Evolutionary conservation across 2,113 vertebrate genomes (phyloP).

Genomic region (Australoheros scitulus): DNA sequence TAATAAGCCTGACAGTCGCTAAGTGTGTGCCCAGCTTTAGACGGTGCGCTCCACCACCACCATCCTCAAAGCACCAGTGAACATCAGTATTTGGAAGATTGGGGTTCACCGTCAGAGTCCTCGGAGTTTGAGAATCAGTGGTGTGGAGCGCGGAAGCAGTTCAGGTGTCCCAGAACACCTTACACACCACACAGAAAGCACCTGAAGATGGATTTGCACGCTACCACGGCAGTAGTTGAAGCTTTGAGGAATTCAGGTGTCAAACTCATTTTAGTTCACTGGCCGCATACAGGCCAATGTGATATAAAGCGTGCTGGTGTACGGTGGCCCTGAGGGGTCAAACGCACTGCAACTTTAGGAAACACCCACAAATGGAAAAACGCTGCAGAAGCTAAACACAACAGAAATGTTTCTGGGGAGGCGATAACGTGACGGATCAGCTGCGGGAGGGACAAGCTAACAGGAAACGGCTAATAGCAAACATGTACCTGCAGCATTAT

Average conservation of each 20-base stretch:
- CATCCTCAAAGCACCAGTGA: neutral
- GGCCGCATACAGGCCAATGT: neutral
- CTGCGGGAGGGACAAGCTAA: too few species aligned
- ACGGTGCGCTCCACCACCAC: neutral
- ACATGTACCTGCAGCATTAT: too few species aligned
- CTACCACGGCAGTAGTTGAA: rapidly evolving
- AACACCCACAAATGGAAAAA: too few species aligned
- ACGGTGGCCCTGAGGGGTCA: too few species aligned
- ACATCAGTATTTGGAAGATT: neutral
- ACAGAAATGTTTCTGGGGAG: too few species aligned
- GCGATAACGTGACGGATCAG: too few species aligned
- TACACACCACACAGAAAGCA: neutral
- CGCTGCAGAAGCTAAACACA: too few species aligned
- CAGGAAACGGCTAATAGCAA: too few species aligned
- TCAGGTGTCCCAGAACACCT: neutral
- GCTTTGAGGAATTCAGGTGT: neutral
- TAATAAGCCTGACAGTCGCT: neutral
- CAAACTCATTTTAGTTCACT: neutral
- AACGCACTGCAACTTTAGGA: too few species aligned
- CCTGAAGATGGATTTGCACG: neutral
- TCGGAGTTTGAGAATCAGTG: neutral
- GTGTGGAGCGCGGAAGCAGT: neutral
- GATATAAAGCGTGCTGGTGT: neutral
- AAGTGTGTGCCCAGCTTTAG: neutral
- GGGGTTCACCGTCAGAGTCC: too few species aligned